Base-by-base conservation (phyloP, 2,113 vertebrate genomes). In the Callorhinus ursinus region DNA sequence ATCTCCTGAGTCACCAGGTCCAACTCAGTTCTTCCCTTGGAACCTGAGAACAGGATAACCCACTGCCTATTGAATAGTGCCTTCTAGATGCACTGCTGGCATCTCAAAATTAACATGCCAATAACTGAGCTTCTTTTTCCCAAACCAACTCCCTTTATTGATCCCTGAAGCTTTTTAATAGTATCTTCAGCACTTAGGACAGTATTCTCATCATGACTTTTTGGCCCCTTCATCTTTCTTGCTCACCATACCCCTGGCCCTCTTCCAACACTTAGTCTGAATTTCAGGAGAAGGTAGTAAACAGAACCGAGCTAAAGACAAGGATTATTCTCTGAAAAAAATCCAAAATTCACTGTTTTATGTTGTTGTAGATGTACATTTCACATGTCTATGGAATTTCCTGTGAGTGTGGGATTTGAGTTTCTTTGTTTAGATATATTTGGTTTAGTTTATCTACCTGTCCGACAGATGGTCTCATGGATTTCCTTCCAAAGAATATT, bases 361-460 rank as follows among this genome's bases (percentile, higher is more conserved):
- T 85, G 79, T 88, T 96, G 31, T 67, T 63, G 87, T 33, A 76
- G 24, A 84, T 89, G 55, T 36, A 93, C 86, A 82, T 69, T 91
- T 94, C 42, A 46, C 57, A 21, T 51, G 19, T 84, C 87, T 92
- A 65, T 13, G 51, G 53, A 80, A 88, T 90, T 82, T 94, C 65
- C 55, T 93, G 31, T 92, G n/a, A 96, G 7, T 22, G 72, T 92
- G 49, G 28, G 33, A 90, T 87, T 85, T 83, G 6, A 81, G 14
- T 87, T 95, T 71, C 57, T 93, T 93, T 93, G 77, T 69, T 96
- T 95, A 91, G 55, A 95, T 93, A 93, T 97, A 88, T 53, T 88
- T 28, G 7, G 46, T 84, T 94, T 85, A 77, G 36, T 81, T 85
- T 63, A 76, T 81, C 90, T 96, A 51, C 10, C 67, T 67, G 0